These are phyloP conservation scores for Pristionchus entomophagus DNA, from an alignment of 2,888 invertebrate genomes.

Conservation along the genomic window DNA sequence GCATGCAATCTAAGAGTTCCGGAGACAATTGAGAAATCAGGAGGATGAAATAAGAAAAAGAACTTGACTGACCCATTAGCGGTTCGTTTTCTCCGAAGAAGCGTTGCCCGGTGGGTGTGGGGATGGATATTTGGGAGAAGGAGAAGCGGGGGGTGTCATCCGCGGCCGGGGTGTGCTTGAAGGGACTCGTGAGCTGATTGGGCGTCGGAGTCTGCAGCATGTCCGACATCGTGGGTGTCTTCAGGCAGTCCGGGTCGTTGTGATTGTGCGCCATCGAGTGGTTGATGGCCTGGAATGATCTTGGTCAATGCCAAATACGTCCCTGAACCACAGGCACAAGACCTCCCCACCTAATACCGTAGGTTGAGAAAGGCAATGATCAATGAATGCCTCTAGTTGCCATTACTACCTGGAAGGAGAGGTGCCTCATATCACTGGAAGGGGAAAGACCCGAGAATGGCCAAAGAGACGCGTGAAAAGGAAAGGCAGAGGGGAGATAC, in stretches of 20 bases:
- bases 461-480: neutral
- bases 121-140: slow-evolving; percentile 36
- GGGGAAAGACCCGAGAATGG: neutral
- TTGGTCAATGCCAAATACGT: neutral
- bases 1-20: slow-evolving; percentile 28
- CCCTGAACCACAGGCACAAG: too few species aligned
- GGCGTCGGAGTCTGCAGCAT: slow-evolving; percentile 52
- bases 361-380: too few species aligned
- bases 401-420: too few species aligned
- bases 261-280: slow-evolving; percentile 52
- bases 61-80: neutral
- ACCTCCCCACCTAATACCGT: too few species aligned
- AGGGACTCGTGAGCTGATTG: slow-evolving; percentile 20
- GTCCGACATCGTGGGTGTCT: slow-evolving; percentile 68
- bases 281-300: slow-evolving; percentile 34
- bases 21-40: slow-evolving; percentile 19
- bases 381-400: too few species aligned
- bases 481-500: neutral
- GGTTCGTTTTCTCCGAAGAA: slow-evolving; percentile 68
- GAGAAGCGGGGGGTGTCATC: slow-evolving; percentile 50
- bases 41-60: neutral
- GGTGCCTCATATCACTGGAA: neutral
- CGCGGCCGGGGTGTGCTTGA: slow-evolving; percentile 32
- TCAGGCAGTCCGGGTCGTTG: slow-evolving; percentile 63
- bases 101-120: slow-evolving; percentile 56